phyloP scores from a whole-genome alignment of 2,113 vertebrate genomes.

The Thermophis baileyi region DNA sequence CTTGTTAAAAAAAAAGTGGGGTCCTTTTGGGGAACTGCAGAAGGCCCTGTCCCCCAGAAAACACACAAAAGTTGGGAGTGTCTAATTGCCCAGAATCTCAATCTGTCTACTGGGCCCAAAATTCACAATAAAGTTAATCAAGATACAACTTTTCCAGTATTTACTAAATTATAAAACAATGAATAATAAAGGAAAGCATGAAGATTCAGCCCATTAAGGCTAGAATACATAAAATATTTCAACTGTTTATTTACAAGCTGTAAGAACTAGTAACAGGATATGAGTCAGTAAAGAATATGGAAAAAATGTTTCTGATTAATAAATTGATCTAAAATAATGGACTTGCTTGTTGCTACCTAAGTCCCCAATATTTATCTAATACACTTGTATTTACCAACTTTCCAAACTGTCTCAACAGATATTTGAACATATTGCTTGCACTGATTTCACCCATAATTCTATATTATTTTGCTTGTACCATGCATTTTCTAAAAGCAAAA shows the following conservation, averaged over 20 bases:
- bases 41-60: not conserved
- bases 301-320: not conserved
- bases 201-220: not conserved
- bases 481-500: not conserved
- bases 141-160: not conserved
- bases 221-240: not conserved
- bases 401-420: not conserved
- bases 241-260: not conserved
- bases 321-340: not conserved
- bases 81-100: not conserved
- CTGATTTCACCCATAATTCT: not conserved
- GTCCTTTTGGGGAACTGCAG: not conserved
- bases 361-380: not conserved
- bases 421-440: not conserved
- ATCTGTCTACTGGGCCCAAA: not conserved
- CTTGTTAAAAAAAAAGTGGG: not conserved
- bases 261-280: not conserved
- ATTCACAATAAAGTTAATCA: not conserved
- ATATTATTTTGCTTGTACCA: not conserved
- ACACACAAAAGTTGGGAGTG: not conserved
- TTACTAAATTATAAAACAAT: not conserved
- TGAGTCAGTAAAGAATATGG: not conserved
- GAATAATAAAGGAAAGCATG: not conserved
- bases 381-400: not conserved
- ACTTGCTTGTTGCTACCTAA: not conserved